These are phyloP conservation scores for Micropoecilia bifurca DNA, from an alignment of 2,797 vertebrate genomes.

Conservation along the genomic window DNA sequence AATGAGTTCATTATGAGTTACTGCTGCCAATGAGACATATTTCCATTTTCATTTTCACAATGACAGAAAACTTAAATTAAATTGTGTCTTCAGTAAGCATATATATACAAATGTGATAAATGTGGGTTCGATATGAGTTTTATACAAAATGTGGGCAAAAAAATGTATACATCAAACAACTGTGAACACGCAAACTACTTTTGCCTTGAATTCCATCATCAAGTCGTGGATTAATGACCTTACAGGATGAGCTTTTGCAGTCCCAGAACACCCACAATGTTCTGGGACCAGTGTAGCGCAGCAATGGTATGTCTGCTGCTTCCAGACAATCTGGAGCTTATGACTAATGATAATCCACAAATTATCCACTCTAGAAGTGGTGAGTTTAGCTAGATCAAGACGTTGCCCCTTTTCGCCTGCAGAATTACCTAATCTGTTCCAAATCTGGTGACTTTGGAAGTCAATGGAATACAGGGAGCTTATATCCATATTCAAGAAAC, in stretches of 20 bases:
- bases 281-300: not conserved
- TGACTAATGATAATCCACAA: not conserved
- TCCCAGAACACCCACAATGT: conserved; percentile 11
- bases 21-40: conserved; percentile 32
- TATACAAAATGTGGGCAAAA: not conserved
- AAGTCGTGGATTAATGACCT: not conserved
- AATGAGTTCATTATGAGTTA: not conserved
- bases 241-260: not conserved
- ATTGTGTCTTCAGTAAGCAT: not conserved
- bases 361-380: not conserved
- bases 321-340: not conserved
- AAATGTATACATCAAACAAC: not conserved
- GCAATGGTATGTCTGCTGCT: not conserved
- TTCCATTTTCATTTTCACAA: conserved; percentile 4
- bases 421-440: not conserved
- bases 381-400: not conserved
- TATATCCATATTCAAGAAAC: not conserved
- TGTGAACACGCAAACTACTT: not conserved
- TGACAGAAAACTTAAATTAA: not conserved
- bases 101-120: not conserved
- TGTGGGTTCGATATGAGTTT: not conserved
- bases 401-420: not conserved
- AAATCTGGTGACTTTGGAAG: not conserved
- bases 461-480: not conserved
- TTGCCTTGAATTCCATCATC: not conserved